Conservation (phyloP, 1,140 invertebrate species). For the Hyphantria cunea region DNA sequence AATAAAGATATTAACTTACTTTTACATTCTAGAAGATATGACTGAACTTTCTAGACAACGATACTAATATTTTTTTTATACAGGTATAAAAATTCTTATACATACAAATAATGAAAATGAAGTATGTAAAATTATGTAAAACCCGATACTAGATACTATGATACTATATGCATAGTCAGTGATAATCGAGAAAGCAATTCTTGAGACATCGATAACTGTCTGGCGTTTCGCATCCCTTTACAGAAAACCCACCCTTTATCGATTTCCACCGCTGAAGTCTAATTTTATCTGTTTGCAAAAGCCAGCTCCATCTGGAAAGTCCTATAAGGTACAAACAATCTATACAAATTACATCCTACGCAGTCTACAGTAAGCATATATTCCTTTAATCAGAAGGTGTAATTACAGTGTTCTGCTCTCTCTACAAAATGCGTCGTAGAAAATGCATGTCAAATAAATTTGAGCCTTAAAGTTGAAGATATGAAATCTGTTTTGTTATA, state of each 20-base stretch:
- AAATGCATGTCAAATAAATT: neutral
- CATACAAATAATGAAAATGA: too few species aligned
- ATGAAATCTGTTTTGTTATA: slow-evolving; percentile 11
- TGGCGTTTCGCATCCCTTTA: slow-evolving; percentile 42
- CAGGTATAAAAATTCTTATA: too few species aligned
- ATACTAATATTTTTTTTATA: too few species aligned
- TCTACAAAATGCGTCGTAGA: neutral
- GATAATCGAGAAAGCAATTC: too few species aligned
- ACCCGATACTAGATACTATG: too few species aligned
- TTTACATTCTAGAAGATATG: too few species aligned
- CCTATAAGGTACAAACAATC: slow-evolving; percentile 4
- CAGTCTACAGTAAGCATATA: neutral
- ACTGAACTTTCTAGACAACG: too few species aligned
- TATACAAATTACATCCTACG: slow-evolving; percentile 16
- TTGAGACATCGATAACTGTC: neutral
- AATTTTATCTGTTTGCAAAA: slow-evolving; percentile 62
- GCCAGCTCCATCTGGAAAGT: neutral
- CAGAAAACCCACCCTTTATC: slow-evolving; percentile 57
- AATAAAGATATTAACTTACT: too few species aligned
- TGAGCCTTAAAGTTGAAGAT: neutral
- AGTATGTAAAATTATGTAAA: too few species aligned
- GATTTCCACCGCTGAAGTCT: slow-evolving; percentile 66
- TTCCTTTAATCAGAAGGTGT: neutral
- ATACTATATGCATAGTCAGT: too few species aligned
- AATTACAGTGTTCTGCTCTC: neutral